Base-by-base conservation (phyloP, 2,888 invertebrate species). In the Andrena bucephala region DNA sequence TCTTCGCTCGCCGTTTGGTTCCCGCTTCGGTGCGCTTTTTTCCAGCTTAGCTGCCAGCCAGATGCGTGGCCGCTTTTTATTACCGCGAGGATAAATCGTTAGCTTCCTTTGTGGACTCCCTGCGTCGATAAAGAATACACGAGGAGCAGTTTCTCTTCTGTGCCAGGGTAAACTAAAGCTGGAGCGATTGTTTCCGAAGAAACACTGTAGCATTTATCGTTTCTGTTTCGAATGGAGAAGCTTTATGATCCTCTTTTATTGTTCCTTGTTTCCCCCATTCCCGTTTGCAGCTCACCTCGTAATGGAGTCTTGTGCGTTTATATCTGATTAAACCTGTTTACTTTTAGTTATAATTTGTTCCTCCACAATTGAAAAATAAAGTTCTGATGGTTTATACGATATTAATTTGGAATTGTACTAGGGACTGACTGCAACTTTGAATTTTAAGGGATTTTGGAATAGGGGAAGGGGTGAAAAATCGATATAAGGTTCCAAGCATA, bases 51-150 rank as follows among this genome's bases (percentile, higher is more conserved):
- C 8, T 20, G 13, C 7, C 13, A n/a, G 31, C 3, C 54, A 63
- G 52, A 50, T 54, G 24, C n/a, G 10, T n/a, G 33, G 33, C 20
- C 16, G 20, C 13, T 52, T 65, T 66, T 50, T 66, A 50, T 50
- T n/a, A 52, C 24, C 2, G 0, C 10, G 31, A 27, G n/a, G 8
- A 31, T 50, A 72, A 62, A 71, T 71, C 24, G 72, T 65, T 36
- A 16, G 1, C 5, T 24, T 20, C n/a, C 27, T 54, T 54, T 54
- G 33, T n/a, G 16, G 13, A 16, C 7, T 2, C n/a, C 52, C 6
- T 2, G 13, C 10, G 8, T 16, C n/a, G n/a, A 16, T 57, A 2
- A 3, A 54, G 24, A 36, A 54, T 36, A 36, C 7, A 4, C 6
- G 13, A 27, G 20, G n/a, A 42, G 0, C 36, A 24, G 20, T 57